Conservation (phyloP, 2,113 vertebrate species). For the Mesitornis unicolor region DNA sequence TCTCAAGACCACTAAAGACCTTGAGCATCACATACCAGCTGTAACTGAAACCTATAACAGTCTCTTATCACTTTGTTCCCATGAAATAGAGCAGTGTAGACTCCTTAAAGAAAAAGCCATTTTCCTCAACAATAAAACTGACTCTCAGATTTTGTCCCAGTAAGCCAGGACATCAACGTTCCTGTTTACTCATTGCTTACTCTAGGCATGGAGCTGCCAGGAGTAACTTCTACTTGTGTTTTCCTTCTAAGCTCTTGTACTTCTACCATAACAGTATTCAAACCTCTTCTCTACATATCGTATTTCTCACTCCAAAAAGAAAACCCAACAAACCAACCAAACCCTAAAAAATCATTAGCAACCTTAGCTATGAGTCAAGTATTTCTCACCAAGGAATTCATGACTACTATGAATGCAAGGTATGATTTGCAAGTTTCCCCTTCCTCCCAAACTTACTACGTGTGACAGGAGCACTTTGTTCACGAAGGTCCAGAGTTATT, state of each 20-base stretch:
- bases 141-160: too few relatives aligned
- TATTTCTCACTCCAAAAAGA: not conserved
- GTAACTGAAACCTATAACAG: too few relatives aligned
- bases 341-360: not conserved
- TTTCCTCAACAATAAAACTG: too few relatives aligned
- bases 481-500: not conserved
- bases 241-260: not conserved
- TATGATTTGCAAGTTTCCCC: not conserved
- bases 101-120: too few relatives aligned
- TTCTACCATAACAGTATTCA: not conserved
- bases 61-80: too few relatives aligned
- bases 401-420: not conserved
- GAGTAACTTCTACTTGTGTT: not conserved
- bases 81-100: too few relatives aligned
- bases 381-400: not conserved
- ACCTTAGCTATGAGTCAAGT: not conserved
- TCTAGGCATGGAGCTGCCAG: not conserved
- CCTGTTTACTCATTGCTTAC: not conserved
- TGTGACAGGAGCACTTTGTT: not conserved
- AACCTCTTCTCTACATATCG: fast-evolving
- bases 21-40: too few relatives aligned
- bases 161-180: too few relatives aligned
- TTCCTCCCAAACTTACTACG: fast-evolving
- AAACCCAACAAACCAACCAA: too few relatives aligned
- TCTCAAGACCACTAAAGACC: too few relatives aligned